phyloP scores from a whole-genome alignment of 2,888 invertebrate species.

The Eumacrocentrus americanus region DNA sequence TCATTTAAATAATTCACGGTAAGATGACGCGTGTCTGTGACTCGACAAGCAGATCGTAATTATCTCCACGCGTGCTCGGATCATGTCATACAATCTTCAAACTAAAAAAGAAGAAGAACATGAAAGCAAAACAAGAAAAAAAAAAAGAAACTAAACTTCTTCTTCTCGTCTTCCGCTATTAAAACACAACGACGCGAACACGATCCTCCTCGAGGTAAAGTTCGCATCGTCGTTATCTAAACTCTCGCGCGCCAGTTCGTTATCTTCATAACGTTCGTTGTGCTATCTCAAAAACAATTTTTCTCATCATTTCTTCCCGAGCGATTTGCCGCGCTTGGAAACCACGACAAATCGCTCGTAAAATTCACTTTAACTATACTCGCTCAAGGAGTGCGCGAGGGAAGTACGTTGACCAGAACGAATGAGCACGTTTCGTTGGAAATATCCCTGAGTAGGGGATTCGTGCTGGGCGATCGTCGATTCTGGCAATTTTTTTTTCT shows the following conservation, averaged over 20 bases:
- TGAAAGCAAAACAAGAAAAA: not conserved
- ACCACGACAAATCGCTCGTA: slow-evolving; percentile 25
- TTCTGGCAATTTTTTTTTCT: slow-evolving; percentile 12
- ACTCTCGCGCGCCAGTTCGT: slow-evolving; percentile 9
- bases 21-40: slow-evolving; percentile 5
- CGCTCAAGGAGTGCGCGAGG: not conserved
- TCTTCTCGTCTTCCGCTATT: not conserved
- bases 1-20: slow-evolving; percentile 5
- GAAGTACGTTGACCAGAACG: slow-evolving; percentile 23
- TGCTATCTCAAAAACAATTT: slow-evolving; percentile 13
- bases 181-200: slow-evolving; percentile 7
- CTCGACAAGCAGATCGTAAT: not conserved
- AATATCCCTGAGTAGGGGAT: slow-evolving; percentile 7
- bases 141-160: not conserved
- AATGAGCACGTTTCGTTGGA: slow-evolving; percentile 23
- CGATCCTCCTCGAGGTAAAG: slow-evolving; percentile 6
- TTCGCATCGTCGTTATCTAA: slow-evolving; percentile 4
- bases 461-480: slow-evolving; percentile 12
- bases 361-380: slow-evolving; percentile 19
- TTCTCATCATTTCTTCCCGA: not conserved
- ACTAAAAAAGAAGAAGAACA: not conserved
- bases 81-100: slow-evolving; percentile 13
- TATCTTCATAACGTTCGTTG: slow-evolving; percentile 4
- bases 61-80: slow-evolving; percentile 10
- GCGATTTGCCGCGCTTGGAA: slow-evolving; percentile 9